Conservation (phyloP, 2,888 invertebrate species). For the Eristalis intricaria region DNA sequence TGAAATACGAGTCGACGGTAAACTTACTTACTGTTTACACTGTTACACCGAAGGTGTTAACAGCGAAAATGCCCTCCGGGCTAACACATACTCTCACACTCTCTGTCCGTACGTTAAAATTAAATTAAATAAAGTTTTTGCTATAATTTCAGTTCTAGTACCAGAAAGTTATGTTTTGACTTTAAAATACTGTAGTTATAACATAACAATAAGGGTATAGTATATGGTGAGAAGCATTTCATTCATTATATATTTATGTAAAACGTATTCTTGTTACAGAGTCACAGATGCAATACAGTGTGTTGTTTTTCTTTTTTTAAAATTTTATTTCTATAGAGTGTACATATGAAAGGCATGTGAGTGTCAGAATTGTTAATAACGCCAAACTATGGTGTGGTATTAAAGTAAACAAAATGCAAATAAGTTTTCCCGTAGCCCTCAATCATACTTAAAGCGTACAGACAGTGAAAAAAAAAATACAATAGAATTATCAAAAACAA, state of each 20-base stretch:
- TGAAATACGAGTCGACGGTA: neutral
- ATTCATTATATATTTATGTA: constrained; percentile 38
- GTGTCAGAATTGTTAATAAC: constrained; percentile 63
- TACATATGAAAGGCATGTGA: constrained; percentile 56
- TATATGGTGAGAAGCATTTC: constrained; percentile 32
- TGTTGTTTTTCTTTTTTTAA: constrained; percentile 2
- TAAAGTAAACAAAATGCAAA: constrained; percentile 48
- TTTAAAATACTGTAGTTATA: constrained; percentile 20
- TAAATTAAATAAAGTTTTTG: constrained; percentile 34
- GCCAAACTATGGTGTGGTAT: constrained; percentile 53
- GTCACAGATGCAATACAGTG: constrained; percentile 34
- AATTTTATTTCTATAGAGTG: constrained; percentile 33
- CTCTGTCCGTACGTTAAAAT: neutral
- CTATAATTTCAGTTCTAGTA: constrained; percentile 69
- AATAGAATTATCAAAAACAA: constrained; percentile 13
- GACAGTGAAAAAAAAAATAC: constrained; percentile 24
- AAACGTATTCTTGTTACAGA: constrained; percentile 42
- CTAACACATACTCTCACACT: neutral
- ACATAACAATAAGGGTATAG: constrained; percentile 30
- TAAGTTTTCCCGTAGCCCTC: constrained; percentile 45
- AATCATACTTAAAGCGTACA: constrained; percentile 48
- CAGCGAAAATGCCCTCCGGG: neutral
- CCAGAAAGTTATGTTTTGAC: constrained; percentile 24
- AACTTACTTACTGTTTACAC: constrained; percentile 1
- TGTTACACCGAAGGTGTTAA: neutral